Evolutionary conservation across 2,888 invertebrate species (phyloP).

Genomic region (Drosophila lutescens): DNA sequence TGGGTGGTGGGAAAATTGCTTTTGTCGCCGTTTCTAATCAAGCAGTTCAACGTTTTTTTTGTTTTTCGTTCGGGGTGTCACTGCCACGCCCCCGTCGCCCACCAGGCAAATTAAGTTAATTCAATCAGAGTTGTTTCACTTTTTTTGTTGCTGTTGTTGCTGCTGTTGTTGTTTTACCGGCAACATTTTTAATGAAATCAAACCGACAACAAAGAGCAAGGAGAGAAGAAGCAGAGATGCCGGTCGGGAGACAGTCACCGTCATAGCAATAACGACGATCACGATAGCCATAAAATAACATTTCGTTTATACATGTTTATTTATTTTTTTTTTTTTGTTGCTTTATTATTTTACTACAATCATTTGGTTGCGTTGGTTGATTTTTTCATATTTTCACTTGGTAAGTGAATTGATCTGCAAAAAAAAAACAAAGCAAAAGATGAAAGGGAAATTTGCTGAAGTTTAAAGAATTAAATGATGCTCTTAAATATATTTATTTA

Average conservation of each 20-base stretch:
- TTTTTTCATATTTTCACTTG: conserved; percentile 6
- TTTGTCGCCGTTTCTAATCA: conserved; percentile 72
- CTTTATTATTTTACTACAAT: conserved; percentile 40
- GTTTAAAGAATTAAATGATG: background rate
- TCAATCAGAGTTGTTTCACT: conserved; percentile 60
- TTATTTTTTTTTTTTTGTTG: background rate
- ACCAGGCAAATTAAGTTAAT: conserved; percentile 59
- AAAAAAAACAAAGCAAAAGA: conserved; percentile 13
- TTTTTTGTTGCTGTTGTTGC: conserved; percentile 30
- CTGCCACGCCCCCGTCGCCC: conserved; percentile 30
- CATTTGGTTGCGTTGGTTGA: conserved; percentile 23
- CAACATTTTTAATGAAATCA: conserved; percentile 48
- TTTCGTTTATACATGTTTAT: conserved; percentile 1
- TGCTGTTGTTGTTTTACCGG: conserved; percentile 50
- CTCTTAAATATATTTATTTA: background rate
- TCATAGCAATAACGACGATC: conserved; percentile 19
- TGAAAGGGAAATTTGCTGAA: background rate
- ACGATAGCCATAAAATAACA: conserved; percentile 23
- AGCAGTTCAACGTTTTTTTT: conserved; percentile 6
- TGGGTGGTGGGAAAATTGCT: conserved; percentile 49
- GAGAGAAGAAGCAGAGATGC: conserved; percentile 17
- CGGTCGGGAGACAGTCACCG: conserved; percentile 48
- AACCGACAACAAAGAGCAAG: conserved; percentile 29
- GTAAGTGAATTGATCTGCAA: conserved; percentile 15
- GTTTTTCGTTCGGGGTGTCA: conserved; percentile 10